Evolutionary conservation across 2,113 vertebrate species (phyloP).

Genomic region (Laticauda laticaudata): DNA sequence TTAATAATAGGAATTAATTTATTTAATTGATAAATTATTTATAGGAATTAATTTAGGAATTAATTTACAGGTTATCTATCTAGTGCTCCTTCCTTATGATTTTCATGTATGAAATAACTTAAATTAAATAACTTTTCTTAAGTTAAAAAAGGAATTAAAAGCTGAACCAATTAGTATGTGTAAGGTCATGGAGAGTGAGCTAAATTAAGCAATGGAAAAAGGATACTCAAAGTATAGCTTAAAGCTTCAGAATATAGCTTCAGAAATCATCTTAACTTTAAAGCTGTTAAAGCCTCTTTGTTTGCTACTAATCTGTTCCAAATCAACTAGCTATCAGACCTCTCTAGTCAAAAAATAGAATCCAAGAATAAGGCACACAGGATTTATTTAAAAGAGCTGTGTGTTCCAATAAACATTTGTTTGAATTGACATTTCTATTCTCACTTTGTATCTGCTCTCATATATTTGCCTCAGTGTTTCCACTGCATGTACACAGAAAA

Average conservation of each 20-base stretch:
- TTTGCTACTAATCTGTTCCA: constrained; percentile 17
- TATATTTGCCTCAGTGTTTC: background rate
- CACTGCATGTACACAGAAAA: background rate
- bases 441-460: background rate
- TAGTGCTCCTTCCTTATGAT: background rate
- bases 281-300: background rate
- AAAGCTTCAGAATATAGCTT: background rate
- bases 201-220: background rate
- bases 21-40: too few species aligned
- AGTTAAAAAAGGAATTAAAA: background rate
- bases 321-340: background rate
- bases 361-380: background rate
- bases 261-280: constrained; percentile 24
- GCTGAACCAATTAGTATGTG: background rate
- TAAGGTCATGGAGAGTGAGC: background rate
- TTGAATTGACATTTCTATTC: background rate
- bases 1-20: background rate
- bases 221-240: background rate
- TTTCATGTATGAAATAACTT: background rate
- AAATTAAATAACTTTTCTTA: background rate
- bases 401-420: background rate
- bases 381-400: background rate
- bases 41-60: too few species aligned
- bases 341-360: background rate
- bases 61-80: background rate